Base-by-base conservation (phyloP, 2,113 vertebrate species). In the Nothocercus julius region DNA sequence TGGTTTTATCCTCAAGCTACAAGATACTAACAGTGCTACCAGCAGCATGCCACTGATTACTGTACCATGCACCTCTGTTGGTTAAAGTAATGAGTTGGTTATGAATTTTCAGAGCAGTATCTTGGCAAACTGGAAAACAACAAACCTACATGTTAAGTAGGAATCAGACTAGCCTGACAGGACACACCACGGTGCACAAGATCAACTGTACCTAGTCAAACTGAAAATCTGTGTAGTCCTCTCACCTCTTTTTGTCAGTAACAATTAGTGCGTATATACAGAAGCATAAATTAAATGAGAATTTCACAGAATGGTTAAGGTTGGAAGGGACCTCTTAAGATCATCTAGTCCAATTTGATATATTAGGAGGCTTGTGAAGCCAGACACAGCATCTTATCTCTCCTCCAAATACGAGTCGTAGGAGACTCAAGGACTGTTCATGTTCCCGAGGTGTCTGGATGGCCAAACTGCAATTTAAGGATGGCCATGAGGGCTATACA, bases 111-210 rank as follows among this genome's bases (percentile, higher is more conserved):
- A 89, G 27, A 91, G 40, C 58, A 67, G 83, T 75, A 59, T 34
- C 24, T 11, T 28, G 51, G 38, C 28, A 72, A 82, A 66, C 17
- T 2, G 7, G 25, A 93, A 88, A 54, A 10, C n/a, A 82, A 73
- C 11, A 28, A 73, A 88, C 8, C 2, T 12, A 70, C 19, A 13
- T 11, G 34, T 30, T 11, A 36, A 3, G 21, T 66, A 75, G 42
- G 58, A 91, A 25, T 19, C 28, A 15, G 47, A 7, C 44, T 42
- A 70, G 24, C n/a, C n/a, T 1, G 2, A 36, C 0, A 0, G 54
- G 56, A 64, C 21, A 61, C 24, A 34, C 24, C 7, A 15, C 69
- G 7, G 2, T 21, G 40, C 5, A 25, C 25, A 49, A n/a, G 40
- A 61, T 42, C 16, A 8, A 34, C 40, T 47, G 36, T 1, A 87